Evolutionary conservation across 2,888 invertebrate species (phyloP), one percentile per base, ranked within the genome.

Genomic region (Spodoptera exigua): DNA sequence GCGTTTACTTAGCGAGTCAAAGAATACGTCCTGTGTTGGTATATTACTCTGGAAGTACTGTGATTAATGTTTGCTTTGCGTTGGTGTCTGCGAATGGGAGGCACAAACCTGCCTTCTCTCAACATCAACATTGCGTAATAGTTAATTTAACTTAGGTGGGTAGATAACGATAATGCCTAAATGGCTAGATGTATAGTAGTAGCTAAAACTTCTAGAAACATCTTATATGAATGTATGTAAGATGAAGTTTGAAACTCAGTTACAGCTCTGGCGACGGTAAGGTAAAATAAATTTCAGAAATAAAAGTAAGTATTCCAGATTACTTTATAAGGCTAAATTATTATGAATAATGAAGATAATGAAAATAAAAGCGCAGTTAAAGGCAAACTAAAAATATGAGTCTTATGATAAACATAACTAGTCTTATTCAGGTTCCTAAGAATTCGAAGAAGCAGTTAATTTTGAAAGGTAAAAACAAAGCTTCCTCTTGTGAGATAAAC

Each of bases 31-130:
- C 63, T 34, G 59, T 59, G 51, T 53, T 59, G 36, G 52, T 59
- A 53, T 69, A 58, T 65, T 61, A 60, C 36, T 60, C 74, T 75
- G 61, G 75, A 75, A 75, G 78, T 67, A 64, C 63, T 64, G 56
- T 51, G 54, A 75, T 70, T 63, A 61, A 74, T 74, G 66, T 67
- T 67, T 67, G 66, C 51, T 13, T 61, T 59, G 45, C 43, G 54
- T 51, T 48, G 45, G 41, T 56, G 62, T 62, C 37, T 58, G 37
- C 49, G 40, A 51, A 61, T 48, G 48, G 57, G 56, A 45, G 57
- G 41, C 58, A 51, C 53, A 54, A 54, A 61, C 48, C 58, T 53
- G 62, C 43, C 27, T 52, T 37, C 57, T 39, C 46, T 37, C 27
- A 40, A 47, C 16, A 45, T 61, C 48, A 63, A 48, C 44, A 60